These are phyloP conservation scores for Erithacus rubecula DNA, from an alignment of 2,797 vertebrate genomes.

Conservation along the genomic window DNA sequence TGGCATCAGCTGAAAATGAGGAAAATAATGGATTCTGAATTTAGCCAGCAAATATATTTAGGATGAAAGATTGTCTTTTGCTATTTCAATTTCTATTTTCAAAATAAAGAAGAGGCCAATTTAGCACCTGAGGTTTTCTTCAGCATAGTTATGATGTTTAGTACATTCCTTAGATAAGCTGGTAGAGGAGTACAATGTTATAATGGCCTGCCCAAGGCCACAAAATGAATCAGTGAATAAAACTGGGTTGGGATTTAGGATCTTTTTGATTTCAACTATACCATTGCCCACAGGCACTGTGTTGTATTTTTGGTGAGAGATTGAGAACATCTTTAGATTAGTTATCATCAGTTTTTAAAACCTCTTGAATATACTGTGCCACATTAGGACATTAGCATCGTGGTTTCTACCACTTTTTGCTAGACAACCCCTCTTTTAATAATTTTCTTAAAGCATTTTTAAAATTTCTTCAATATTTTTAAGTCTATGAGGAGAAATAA, in stretches of 20 bases:
- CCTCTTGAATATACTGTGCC: neutral
- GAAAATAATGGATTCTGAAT: neutral
- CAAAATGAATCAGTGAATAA: neutral
- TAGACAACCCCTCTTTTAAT: neutral
- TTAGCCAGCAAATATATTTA: neutral
- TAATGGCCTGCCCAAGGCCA: neutral
- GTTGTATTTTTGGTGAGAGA: neutral
- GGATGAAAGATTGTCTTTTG: neutral
- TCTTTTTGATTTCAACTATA: neutral
- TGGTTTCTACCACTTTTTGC: neutral
- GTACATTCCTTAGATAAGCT: neutral
- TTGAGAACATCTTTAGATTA: neutral
- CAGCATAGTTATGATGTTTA: neutral
- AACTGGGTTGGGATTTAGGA: neutral
- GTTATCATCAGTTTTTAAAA: neutral
- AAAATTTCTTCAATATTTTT: neutral
- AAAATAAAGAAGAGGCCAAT: neutral
- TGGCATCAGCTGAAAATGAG: neutral
- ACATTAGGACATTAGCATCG: neutral
- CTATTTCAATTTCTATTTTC: neutral
- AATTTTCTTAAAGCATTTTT: neutral
- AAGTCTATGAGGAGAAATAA: neutral
- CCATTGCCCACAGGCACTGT: neutral
- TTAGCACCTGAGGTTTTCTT: neutral
- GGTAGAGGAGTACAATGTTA: neutral